Conservation (phyloP, 1,140 invertebrate genomes). For the Chionoecetes opilio region DNA sequence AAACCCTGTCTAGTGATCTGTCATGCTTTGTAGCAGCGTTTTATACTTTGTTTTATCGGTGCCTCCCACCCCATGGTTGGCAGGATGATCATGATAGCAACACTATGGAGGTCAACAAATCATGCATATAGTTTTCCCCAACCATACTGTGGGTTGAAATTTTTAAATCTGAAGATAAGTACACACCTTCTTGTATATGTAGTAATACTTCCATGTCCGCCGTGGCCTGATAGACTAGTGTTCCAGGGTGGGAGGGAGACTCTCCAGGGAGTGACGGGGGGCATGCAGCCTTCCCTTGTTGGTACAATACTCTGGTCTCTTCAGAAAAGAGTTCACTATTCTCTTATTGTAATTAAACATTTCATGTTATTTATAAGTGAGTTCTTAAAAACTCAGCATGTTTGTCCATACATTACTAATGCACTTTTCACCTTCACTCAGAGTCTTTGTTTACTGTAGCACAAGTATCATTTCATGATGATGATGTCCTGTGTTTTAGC, state of each 20-base stretch:
- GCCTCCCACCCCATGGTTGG: not conserved
- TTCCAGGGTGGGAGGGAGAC: not conserved
- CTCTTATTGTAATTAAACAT: slow-evolving; percentile 20
- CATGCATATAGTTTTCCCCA: not conserved
- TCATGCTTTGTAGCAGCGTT: not conserved
- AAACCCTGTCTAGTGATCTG: not conserved
- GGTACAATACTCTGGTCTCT: slow-evolving; percentile 17
- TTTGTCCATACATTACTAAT: not conserved
- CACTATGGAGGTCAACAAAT: not conserved
- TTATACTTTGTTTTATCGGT: not conserved
- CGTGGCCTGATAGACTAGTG: not conserved
- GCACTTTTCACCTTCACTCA: slow-evolving; percentile 27
- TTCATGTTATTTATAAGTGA: slow-evolving; percentile 20
- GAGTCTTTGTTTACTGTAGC: not conserved
- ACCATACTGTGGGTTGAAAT: not conserved
- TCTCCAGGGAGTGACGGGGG: not conserved
- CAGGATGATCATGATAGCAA: not conserved
- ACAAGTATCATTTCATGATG: slow-evolving; percentile 17
- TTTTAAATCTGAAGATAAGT: not conserved
- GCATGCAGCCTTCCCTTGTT: not conserved
- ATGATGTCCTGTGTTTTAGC: not conserved
- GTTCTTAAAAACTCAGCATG: not conserved
- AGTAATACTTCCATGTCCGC: not conserved
- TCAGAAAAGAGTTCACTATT: not conserved
- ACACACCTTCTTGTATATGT: not conserved